These are phyloP conservation scores for Cephus rjabovi DNA, from an alignment of 2,888 invertebrate genomes.

Conservation along the genomic window DNA sequence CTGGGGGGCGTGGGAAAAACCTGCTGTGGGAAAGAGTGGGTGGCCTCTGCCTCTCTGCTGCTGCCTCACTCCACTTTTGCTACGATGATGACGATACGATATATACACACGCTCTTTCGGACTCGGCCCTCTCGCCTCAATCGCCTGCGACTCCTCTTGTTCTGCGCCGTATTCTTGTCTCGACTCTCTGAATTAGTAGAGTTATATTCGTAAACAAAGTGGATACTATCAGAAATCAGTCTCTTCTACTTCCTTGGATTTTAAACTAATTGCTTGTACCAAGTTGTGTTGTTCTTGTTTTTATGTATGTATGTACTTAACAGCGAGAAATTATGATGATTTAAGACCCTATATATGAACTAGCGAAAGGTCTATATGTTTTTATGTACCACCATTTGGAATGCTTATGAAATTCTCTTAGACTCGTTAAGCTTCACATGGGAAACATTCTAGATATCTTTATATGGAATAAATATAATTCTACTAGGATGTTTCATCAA, in stretches of 20 bases:
- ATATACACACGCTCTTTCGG: constrained; percentile 29
- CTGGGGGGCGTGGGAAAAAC: constrained; percentile 84
- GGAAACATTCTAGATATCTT: background rate
- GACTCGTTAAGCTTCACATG: background rate
- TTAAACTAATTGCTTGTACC: background rate
- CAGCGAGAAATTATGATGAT: background rate
- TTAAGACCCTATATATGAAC: background rate
- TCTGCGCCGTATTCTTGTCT: background rate
- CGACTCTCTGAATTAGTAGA: background rate
- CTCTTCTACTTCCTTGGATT: background rate
- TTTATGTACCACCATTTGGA: background rate
- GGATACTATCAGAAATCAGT: background rate
- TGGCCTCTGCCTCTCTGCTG: constrained; percentile 67
- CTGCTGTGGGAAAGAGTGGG: constrained; percentile 87
- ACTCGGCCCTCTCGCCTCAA: background rate
- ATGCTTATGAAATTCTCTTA: background rate
- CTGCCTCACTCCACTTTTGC: constrained; percentile 67
- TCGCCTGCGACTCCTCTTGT: background rate
- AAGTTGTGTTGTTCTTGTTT: background rate
- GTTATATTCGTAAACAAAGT: background rate
- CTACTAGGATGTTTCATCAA: background rate
- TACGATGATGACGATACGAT: constrained; percentile 50
- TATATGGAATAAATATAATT: background rate
- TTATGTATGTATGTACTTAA: background rate
- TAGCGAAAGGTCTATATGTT: background rate